Evolutionary conservation across 2,888 invertebrate genomes (phyloP).

Genomic region (Alviniconcha strummeri): DNA sequence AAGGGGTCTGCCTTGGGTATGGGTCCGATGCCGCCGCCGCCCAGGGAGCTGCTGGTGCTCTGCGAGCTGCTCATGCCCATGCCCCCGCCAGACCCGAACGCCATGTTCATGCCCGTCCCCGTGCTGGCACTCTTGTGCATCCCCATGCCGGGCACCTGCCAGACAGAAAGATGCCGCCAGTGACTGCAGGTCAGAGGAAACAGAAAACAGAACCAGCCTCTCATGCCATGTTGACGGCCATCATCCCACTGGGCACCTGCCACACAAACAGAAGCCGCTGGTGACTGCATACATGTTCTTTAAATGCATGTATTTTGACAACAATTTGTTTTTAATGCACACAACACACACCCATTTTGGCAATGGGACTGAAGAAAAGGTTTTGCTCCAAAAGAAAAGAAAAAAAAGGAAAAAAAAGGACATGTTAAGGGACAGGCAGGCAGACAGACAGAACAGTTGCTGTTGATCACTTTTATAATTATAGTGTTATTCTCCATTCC

Average conservation of each 20-base stretch:
- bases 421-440: too few species aligned
- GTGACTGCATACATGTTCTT: too few species aligned
- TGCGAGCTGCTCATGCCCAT: conserved; percentile 29
- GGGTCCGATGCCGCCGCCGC: conserved; percentile 33
- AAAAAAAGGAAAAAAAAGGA: too few species aligned
- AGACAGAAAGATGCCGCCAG: neutral
- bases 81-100: conserved; percentile 27
- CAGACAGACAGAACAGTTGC: too few species aligned
- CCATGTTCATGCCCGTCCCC: conserved; percentile 43
- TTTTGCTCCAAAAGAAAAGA: too few species aligned
- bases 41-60: conserved; percentile 27
- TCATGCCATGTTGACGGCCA: conserved; percentile 26
- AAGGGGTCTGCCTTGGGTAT: conserved; percentile 63
- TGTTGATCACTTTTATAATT: too few species aligned
- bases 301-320: too few species aligned
- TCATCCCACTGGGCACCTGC: too few species aligned
- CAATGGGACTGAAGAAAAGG: neutral
- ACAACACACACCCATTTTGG: neutral
- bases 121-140: conserved; percentile 47
- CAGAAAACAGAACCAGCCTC: conserved; percentile 7
- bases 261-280: too few species aligned
- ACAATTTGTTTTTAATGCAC: too few species aligned
- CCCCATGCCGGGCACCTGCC: conserved; percentile 26
- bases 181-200: too few species aligned
- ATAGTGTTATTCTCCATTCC: too few species aligned